Percentiles rank a stretch among this genome's conserved stretches.
Evolutionary conservation across 2,888 invertebrate genomes (phyloP).

Genomic region (Apodemia mormo): DNA sequence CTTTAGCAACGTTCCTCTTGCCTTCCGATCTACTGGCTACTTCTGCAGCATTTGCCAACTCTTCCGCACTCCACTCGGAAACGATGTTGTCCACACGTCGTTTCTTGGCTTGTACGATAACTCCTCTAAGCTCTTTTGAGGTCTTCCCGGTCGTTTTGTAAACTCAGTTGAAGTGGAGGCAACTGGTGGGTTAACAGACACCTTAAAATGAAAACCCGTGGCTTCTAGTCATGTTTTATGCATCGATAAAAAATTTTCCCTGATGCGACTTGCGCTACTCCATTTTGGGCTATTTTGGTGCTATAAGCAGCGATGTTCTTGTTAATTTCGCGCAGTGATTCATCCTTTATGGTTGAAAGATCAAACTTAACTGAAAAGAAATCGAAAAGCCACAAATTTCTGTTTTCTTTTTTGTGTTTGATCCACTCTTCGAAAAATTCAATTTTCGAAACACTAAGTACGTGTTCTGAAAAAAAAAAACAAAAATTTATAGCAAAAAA

Average conservation of each 20-base stretch:
- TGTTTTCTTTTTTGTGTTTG: no score
- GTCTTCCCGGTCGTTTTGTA: constrained; percentile 4
- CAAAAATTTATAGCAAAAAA: background rate
- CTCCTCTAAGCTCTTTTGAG: background rate
- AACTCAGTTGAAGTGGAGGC: constrained; percentile 8
- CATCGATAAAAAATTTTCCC: background rate
- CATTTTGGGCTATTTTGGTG: constrained; percentile 7
- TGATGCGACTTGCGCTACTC: no score
- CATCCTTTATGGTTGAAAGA: background rate
- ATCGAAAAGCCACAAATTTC: background rate
- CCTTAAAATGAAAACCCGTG: background rate
- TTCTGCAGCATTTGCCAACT: no score
- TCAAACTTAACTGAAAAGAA: background rate
- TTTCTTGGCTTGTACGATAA: background rate
- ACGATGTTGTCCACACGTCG: constrained; percentile 1
- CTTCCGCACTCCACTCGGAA: no score
- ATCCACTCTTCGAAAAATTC: no score
- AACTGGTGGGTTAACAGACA: constrained; percentile 2
- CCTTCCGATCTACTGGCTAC: no score
- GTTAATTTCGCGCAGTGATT: no score
- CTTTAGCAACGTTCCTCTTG: no score
- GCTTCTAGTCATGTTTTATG: background rate
- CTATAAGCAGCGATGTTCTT: constrained; percentile 7
- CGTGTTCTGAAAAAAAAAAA: no score
- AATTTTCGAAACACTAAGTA: no score